phyloP scores from a whole-genome alignment of 2,888 invertebrate genomes.

The Oligia fasciuncula region DNA sequence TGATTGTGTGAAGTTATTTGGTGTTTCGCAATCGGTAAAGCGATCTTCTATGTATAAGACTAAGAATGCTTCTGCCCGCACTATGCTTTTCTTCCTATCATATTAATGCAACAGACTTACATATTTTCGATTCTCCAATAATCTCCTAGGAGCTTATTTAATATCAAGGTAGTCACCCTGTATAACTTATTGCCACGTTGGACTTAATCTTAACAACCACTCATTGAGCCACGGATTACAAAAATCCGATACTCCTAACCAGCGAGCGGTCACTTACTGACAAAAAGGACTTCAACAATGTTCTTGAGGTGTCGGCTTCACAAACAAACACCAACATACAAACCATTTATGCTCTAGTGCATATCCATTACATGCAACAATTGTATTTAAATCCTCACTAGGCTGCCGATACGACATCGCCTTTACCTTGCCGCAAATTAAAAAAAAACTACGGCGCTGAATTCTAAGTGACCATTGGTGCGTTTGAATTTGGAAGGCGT shows the following conservation, averaged over 20 bases:
- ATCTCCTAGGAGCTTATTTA: conserved; percentile 9
- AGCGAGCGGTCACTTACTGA: conserved; percentile 60
- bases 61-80: neutral
- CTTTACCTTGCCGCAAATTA: conserved; percentile 68
- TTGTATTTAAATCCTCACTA: conserved; percentile 80
- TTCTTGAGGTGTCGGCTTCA: conserved; percentile 77
- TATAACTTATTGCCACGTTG: conserved; percentile 21
- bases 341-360: conserved; percentile 87
- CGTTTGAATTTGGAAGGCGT: conserved; percentile 73
- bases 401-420: conserved; percentile 71
- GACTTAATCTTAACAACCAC: conserved; percentile 36
- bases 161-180: conserved; percentile 6
- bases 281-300: conserved; percentile 67
- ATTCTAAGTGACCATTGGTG: conserved; percentile 78
- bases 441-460: conserved; percentile 73
- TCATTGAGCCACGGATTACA: conserved; percentile 50
- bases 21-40: conserved; percentile 5
- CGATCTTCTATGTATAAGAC: conserved; percentile 5
- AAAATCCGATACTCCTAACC: conserved; percentile 48
- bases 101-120: neutral
- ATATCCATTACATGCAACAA: conserved; percentile 87
- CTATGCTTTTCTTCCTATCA: neutral
- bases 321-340: conserved; percentile 79
- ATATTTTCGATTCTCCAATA: neutral
- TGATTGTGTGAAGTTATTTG: conserved; percentile 37